Conservation (phyloP, 2,888 invertebrate species). For the Sicus ferrugineus region DNA sequence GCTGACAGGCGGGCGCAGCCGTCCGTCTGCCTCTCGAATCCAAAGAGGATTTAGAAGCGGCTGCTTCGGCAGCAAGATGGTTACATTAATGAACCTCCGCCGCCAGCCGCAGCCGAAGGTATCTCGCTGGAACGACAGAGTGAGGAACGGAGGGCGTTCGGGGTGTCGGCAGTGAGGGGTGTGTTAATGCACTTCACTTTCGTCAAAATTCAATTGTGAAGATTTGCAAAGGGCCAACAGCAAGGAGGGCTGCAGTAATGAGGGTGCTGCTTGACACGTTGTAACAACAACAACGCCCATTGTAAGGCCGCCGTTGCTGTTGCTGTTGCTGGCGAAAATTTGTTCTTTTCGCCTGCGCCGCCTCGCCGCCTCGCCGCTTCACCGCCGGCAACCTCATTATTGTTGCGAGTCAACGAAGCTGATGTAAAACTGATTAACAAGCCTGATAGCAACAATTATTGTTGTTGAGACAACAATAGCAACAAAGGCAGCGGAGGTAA, state of each 20-base stretch:
- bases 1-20: conserved; percentile 13
- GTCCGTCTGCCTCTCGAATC: neutral
- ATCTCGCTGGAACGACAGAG: neutral
- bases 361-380: too few species aligned
- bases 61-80: neutral
- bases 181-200: conserved; percentile 30
- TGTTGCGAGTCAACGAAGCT: conserved; percentile 51
- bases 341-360: conserved; percentile 29
- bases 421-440: conserved; percentile 49
- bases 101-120: neutral
- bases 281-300: conserved; percentile 6
- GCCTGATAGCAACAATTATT: conserved; percentile 46
- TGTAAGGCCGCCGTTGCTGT: neutral
- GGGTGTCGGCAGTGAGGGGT: neutral
- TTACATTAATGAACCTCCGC: neutral
- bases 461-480: conserved; percentile 18
- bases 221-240: conserved; percentile 4
- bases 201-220: conserved; percentile 30
- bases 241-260: neutral
- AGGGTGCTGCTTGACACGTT: conserved; percentile 26
- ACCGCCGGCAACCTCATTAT: neutral
- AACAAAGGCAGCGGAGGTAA: conserved; percentile 34
- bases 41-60: conserved; percentile 26
- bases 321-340: conserved; percentile 11
- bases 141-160: neutral